phyloP scores from a whole-genome alignment of 30 jellyfish, hydroid and myxozoan genomes.

The Turritopsis rubra region DNA sequence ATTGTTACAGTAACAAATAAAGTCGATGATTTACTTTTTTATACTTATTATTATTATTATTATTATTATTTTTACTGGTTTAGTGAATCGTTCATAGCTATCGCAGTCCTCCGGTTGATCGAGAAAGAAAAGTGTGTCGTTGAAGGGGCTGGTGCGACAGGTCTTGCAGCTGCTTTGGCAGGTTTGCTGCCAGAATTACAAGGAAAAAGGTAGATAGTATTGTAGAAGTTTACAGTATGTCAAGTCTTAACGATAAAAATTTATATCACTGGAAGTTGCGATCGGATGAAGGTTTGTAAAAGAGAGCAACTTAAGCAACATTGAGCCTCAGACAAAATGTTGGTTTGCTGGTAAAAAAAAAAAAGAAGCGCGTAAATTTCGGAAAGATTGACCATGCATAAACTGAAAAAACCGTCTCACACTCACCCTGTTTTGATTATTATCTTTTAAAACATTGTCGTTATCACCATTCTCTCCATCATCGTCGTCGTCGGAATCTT shows the following conservation, averaged over 20 bases:
- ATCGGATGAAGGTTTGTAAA: too few relatives aligned
- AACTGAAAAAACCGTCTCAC: background rate
- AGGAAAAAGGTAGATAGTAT: too few relatives aligned
- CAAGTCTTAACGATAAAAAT: too few relatives aligned
- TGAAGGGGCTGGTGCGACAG: background rate
- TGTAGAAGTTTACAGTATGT: too few relatives aligned
- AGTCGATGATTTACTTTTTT: background rate
- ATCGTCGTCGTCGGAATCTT: slow-evolving; percentile 56
- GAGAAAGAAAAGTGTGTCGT: background rate
- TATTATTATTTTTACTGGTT: background rate
- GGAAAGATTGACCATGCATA: background rate
- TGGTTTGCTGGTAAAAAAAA: too few relatives aligned
- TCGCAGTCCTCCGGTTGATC: background rate
- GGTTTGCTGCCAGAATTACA: background rate
- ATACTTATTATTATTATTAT: too few relatives aligned
- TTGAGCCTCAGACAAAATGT: too few relatives aligned
- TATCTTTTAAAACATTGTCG: slow-evolving; percentile 35
- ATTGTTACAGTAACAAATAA: too few relatives aligned
- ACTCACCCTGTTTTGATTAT: background rate
- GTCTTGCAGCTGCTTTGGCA: background rate
- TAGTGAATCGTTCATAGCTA: background rate
- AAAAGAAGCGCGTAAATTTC: too few relatives aligned
- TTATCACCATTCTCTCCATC: slow-evolving; percentile 57
- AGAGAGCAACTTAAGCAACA: too few relatives aligned
- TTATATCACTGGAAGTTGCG: too few relatives aligned